phyloP scores from a whole-genome alignment of 2,797 vertebrate genomes.

The Todus mexicanus region DNA sequence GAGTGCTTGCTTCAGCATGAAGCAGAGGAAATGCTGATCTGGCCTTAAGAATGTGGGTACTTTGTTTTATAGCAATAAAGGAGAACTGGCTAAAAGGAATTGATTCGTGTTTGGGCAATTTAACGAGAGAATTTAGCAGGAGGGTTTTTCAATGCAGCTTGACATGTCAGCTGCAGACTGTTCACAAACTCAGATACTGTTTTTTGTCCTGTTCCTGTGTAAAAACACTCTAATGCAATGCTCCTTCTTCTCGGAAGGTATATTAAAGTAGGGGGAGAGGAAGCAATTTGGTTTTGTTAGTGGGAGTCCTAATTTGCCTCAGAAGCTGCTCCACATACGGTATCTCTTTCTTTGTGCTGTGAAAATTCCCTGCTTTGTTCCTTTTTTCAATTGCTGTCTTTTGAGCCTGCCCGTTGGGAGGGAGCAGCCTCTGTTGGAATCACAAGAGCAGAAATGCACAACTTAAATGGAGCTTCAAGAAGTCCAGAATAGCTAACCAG shows the following conservation, averaged over 20 bases:
- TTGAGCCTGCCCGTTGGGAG: constrained; percentile 11
- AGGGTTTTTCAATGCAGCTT: background rate
- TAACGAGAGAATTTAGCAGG: constrained; percentile 22
- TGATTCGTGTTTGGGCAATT: background rate
- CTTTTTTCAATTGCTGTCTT: background rate
- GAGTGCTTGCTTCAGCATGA: background rate
- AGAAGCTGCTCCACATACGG: background rate
- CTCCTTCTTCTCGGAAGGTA: background rate
- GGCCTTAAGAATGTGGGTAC: background rate
- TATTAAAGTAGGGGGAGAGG: background rate
- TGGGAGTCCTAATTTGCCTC: constrained; percentile 14
- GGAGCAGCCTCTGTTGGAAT: constrained; percentile 20
- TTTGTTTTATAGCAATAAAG: constrained; percentile 43
- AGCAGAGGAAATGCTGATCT: constrained; percentile 13
- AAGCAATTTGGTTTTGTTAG: constrained; percentile 28
- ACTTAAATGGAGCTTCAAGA: background rate
- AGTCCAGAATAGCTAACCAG: background rate
- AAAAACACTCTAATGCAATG: background rate
- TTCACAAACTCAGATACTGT: background rate
- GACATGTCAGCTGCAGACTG: background rate
- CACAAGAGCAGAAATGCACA: constrained; percentile 17
- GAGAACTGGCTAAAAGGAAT: background rate
- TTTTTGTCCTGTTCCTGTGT: background rate
- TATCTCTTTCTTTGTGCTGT: constrained; percentile 26
- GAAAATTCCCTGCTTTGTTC: constrained; percentile 35